phyloP scores from a whole-genome alignment of 1,140 invertebrate species.

The Ruditapes philippinarum region DNA sequence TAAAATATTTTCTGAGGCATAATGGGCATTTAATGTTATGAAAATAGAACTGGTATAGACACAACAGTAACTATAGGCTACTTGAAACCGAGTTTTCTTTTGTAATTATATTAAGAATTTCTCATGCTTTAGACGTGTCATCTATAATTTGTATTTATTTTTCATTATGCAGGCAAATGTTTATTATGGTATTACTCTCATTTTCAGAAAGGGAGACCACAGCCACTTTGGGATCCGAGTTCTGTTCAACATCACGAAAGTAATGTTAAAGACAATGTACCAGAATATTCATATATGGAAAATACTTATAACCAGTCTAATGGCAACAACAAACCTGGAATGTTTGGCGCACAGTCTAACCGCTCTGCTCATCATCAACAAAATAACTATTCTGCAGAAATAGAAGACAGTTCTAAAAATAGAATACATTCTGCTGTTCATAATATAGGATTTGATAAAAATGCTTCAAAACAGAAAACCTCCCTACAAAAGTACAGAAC shows the following conservation, averaged over 20 bases:
- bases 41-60: no score
- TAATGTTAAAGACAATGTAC: not conserved
- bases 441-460: constrained; percentile 42
- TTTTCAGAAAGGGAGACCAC: constrained; percentile 44
- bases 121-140: no score
- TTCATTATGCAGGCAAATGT: constrained; percentile 77
- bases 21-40: no score
- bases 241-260: not conserved
- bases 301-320: constrained; percentile 55
- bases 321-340: not conserved
- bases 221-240: constrained; percentile 49
- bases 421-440: not conserved
- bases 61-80: no score
- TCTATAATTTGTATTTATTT: no score
- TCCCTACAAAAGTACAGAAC: constrained; percentile 28
- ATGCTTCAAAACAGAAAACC: constrained; percentile 4
- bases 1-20: no score
- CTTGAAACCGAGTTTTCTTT: no score
- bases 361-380: not conserved
- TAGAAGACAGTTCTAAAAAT: constrained; percentile 29
- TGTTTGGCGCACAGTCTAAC: not conserved
- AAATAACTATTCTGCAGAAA: not conserved
- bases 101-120: no score
- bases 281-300: constrained; percentile 59
- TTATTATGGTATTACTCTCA: no score